Conservation (phyloP, 2,888 invertebrate species). For the Muscina levida region DNA sequence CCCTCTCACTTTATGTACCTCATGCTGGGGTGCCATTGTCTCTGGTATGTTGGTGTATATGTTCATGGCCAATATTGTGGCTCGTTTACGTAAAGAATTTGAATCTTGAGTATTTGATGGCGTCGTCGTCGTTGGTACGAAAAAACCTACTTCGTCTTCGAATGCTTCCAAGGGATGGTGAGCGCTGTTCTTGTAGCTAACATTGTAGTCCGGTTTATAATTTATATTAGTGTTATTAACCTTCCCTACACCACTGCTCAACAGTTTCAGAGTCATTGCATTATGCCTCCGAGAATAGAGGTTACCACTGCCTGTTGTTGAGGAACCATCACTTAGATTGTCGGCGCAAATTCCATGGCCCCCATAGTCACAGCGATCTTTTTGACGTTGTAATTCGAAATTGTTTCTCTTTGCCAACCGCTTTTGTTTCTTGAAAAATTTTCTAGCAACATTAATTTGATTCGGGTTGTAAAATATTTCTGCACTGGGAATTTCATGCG, state of each 20-base stretch:
- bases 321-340: constrained; percentile 82
- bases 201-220: constrained; percentile 73
- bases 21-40: constrained; percentile 83
- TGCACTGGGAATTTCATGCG: constrained; percentile 81
- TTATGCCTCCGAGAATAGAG: constrained; percentile 75
- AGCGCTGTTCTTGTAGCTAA: constrained; percentile 36
- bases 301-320: constrained; percentile 80
- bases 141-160: constrained; percentile 52
- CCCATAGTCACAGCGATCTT: constrained; percentile 80
- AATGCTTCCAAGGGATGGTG: constrained; percentile 45
- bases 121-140: constrained; percentile 12
- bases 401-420: constrained; percentile 88
- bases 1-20: constrained; percentile 79
- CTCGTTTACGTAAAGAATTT: constrained; percentile 50
- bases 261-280: constrained; percentile 76
- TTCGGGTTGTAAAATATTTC: constrained; percentile 95
- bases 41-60: constrained; percentile 85
- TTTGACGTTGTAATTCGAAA: constrained; percentile 81
- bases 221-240: constrained; percentile 91
- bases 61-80: constrained; percentile 80
- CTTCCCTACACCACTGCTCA: constrained; percentile 87
- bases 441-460: constrained; percentile 95
- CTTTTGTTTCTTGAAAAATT: constrained; percentile 93
- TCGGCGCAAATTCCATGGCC: constrained; percentile 71
- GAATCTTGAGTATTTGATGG: constrained; percentile 14